Percentiles rank a stretch among this genome's conserved stretches.
These are phyloP conservation scores for Cryptomyrus ogoouensis DNA, from an alignment of 2,113 vertebrate species.

Conservation along the genomic window DNA sequence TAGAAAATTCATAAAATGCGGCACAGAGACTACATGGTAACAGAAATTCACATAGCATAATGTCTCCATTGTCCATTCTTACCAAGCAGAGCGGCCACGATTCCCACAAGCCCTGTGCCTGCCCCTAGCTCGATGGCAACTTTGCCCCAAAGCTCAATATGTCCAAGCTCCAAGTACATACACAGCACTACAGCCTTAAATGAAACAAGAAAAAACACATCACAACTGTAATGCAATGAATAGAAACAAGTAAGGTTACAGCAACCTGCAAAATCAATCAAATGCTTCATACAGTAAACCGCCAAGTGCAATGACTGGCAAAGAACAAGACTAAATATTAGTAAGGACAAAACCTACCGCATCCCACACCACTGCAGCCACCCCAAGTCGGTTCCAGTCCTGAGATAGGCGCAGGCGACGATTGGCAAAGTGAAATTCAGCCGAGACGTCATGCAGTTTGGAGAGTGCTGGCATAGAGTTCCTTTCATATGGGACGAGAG, in stretches of 20 bases:
- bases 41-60: not conserved
- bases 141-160: slow-evolving; percentile 64
- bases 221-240: not conserved
- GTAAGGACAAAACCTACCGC: slow-evolving; percentile 63
- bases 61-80: slow-evolving; percentile 32
- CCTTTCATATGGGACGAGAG: slow-evolving; percentile 77
- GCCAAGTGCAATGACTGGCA: not conserved
- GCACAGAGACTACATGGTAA: not conserved
- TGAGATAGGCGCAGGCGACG: slow-evolving; percentile 68
- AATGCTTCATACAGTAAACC: not conserved
- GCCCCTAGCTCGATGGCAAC: slow-evolving; percentile 82
- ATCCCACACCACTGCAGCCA: slow-evolving; percentile 92
- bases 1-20: not conserved
- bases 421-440: slow-evolving; percentile 69
- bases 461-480: slow-evolving; percentile 53
- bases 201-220: slow-evolving; percentile 22
- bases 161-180: slow-evolving; percentile 77
- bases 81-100: slow-evolving; percentile 85
- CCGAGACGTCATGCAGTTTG: slow-evolving; percentile 71
- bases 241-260: not conserved
- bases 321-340: not conserved
- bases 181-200: slow-evolving; percentile 82
- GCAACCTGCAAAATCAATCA: not conserved
- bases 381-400: slow-evolving; percentile 84
- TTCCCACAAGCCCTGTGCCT: slow-evolving; percentile 88